phyloP scores from a whole-genome alignment of 2,888 invertebrate species.

The Harpalus rubripes region DNA sequence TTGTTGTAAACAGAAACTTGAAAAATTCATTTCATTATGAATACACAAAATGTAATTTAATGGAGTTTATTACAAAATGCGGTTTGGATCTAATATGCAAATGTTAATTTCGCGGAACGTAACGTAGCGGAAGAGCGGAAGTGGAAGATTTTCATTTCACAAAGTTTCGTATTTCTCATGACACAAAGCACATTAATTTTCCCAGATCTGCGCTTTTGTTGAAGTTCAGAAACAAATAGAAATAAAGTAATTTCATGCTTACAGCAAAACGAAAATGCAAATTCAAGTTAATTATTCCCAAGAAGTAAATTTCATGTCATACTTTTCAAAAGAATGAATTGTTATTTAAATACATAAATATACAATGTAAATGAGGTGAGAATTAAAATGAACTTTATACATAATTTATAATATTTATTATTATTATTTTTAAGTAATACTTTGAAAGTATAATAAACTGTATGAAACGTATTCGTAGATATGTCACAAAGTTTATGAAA shows the following conservation, averaged over 20 bases:
- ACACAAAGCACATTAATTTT: constrained; percentile 20
- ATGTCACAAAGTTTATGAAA: no score
- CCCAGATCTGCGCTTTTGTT: constrained; percentile 19
- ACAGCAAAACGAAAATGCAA: neutral
- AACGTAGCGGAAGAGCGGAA: constrained; percentile 27
- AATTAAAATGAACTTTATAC: no score
- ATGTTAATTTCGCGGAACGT: constrained; percentile 13
- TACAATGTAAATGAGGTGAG: no score
- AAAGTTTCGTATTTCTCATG: constrained; percentile 23
- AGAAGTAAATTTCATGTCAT: neutral
- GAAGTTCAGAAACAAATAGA: constrained; percentile 2
- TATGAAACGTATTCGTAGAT: no score
- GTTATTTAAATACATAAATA: no score
- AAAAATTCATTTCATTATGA: neutral
- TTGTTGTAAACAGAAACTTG: neutral
- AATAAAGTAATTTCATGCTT: neutral
- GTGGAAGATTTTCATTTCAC: constrained; percentile 17
- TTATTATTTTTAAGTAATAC: no score
- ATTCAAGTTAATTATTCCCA: neutral
- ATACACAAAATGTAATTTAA: neutral
- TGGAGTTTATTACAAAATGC: neutral
- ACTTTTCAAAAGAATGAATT: neutral
- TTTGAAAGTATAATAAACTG: no score
- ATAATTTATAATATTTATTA: no score
- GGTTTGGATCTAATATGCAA: constrained; percentile 16